phyloP scores from a whole-genome alignment of 2,888 invertebrate genomes.

The Cactoblastis cactorum region DNA sequence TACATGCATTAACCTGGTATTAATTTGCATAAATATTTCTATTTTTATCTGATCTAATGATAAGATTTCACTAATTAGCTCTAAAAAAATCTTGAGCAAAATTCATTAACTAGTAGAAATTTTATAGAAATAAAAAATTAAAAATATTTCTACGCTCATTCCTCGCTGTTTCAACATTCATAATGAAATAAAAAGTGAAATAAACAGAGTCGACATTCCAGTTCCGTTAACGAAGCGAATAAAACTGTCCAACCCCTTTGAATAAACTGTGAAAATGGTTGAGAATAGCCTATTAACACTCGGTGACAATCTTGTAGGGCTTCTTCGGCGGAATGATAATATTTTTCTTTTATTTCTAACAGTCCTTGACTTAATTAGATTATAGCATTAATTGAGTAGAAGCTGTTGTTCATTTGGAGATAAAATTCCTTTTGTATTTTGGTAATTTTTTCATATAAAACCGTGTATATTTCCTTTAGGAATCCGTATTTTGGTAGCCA shows the following conservation, averaged over 20 bases:
- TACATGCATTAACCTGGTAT: too few relatives aligned
- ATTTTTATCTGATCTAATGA: too few relatives aligned
- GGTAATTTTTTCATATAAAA: neutral
- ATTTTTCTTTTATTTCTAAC: slow-evolving; percentile 69
- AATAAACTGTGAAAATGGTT: slow-evolving; percentile 64
- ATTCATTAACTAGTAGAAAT: neutral
- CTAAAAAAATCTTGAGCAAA: too few relatives aligned
- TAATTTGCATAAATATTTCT: too few relatives aligned
- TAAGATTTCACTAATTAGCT: too few relatives aligned
- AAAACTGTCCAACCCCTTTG: slow-evolving; percentile 66
- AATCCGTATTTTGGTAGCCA: too few relatives aligned
- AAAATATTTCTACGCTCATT: slow-evolving; percentile 21
- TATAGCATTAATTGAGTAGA: slow-evolving; percentile 51
- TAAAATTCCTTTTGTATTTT: slow-evolving; percentile 33
- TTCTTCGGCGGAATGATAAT: slow-evolving; percentile 58
- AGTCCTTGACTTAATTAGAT: slow-evolving; percentile 60
- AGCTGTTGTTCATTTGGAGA: slow-evolving; percentile 46
- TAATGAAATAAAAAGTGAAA: slow-evolving; percentile 53
- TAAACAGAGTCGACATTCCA: slow-evolving; percentile 51
- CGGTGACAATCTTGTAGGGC: slow-evolving; percentile 61
- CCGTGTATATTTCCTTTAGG: too few relatives aligned
- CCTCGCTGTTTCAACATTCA: slow-evolving; percentile 29
- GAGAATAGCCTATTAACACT: slow-evolving; percentile 68
- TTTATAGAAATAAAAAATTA: slow-evolving; percentile 13
- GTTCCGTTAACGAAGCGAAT: slow-evolving; percentile 65